Evolutionary conservation across 1,140 invertebrate genomes (phyloP).

Genomic region (Trichonephila clavipes): DNA sequence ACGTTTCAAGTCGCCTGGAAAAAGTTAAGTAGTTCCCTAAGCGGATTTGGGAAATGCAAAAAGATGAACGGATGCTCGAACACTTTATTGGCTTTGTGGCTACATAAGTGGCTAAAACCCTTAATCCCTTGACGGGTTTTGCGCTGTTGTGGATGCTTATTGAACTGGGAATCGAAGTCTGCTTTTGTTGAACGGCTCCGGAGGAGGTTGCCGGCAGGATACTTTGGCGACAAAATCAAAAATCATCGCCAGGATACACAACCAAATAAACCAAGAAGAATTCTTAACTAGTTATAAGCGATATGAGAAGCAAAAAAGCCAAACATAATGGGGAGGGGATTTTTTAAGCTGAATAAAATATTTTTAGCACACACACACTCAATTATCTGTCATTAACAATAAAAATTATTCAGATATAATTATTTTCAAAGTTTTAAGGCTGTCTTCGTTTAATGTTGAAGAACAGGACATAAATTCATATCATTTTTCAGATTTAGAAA

Average conservation of each 20-base stretch:
- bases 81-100: conserved; percentile 56
- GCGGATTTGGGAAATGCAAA: conserved; percentile 42
- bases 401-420: too few relatives aligned
- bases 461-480: too few relatives aligned
- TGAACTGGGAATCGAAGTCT: conserved; percentile 21
- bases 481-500: too few relatives aligned
- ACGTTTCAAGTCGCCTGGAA: conserved; percentile 47
- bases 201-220: not conserved
- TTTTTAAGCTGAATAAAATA: too few relatives aligned
- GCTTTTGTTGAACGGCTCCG: conserved; percentile 20
- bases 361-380: too few relatives aligned
- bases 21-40: conserved; percentile 64
- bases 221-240: not conserved
- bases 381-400: too few relatives aligned
- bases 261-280: too few relatives aligned
- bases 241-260: not conserved
- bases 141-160: conserved; percentile 37
- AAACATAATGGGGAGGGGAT: too few relatives aligned
- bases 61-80: conserved; percentile 50
- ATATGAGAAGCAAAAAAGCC: too few relatives aligned
- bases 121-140: conserved; percentile 43
- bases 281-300: too few relatives aligned
- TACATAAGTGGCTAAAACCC: conserved; percentile 65
- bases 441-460: too few relatives aligned
- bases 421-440: too few relatives aligned